These are phyloP conservation scores for Neoarius graeffei DNA, from an alignment of 2,113 vertebrate genomes.

Conservation along the genomic window DNA sequence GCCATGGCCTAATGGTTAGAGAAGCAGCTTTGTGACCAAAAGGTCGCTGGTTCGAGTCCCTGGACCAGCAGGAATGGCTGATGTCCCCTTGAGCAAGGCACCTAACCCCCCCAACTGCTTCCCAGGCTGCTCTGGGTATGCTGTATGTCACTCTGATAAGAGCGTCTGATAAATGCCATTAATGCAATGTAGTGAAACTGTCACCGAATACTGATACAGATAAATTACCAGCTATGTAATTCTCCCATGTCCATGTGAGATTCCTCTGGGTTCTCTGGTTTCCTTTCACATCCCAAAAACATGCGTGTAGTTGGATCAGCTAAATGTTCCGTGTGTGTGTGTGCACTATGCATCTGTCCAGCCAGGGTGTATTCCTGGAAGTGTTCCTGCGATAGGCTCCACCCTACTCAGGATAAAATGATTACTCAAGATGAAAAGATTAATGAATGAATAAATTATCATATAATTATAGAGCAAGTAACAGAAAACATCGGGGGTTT, in stretches of 20 bases:
- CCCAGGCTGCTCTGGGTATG: no score
- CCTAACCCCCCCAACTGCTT: no score
- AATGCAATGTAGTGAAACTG: neutral
- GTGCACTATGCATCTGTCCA: neutral
- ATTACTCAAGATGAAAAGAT: neutral
- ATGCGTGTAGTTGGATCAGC: neutral
- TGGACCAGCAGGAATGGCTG: no score
- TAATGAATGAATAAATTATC: neutral
- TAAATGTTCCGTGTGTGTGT: neutral
- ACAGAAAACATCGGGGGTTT: neutral
- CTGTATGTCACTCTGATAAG: no score
- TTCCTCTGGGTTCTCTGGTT: neutral
- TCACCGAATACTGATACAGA: neutral
- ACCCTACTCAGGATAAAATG: neutral
- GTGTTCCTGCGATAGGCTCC: neutral
- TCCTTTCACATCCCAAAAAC: neutral
- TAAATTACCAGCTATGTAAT: neutral
- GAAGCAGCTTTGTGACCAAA: no score
- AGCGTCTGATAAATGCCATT: no score
- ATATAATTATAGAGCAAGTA: neutral
- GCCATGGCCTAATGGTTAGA: no score
- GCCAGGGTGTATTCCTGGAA: neutral
- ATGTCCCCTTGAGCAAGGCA: no score
- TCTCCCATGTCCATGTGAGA: neutral
- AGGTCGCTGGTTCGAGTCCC: no score